Evolutionary conservation across 2,797 vertebrate genomes (phyloP).

Genomic region (Diceros bicornis): DNA sequence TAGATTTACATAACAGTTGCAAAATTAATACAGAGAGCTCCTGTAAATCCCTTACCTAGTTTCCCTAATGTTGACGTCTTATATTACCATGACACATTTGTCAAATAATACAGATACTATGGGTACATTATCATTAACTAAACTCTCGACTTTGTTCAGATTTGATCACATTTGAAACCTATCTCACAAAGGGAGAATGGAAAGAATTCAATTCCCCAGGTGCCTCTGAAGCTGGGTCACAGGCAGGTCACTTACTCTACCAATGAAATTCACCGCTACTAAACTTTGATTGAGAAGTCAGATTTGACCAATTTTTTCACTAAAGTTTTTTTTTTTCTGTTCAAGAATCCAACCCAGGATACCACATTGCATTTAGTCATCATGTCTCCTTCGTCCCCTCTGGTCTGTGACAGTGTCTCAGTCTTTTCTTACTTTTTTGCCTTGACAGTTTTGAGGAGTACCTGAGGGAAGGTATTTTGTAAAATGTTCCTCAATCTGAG

Average conservation of each 20-base stretch:
- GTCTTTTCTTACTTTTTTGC: not conserved
- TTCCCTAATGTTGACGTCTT: not conserved
- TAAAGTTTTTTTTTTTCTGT: not conserved
- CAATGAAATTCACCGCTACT: not conserved
- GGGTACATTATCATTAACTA: not conserved
- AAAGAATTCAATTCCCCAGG: not conserved
- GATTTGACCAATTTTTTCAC: not conserved
- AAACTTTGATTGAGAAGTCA: not conserved
- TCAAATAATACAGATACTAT: constrained; percentile 16
- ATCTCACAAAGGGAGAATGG: not conserved
- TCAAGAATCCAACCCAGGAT: not conserved
- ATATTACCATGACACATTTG: not conserved
- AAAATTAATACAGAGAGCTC: not conserved
- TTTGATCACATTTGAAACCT: not conserved
- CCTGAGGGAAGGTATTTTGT: not conserved
- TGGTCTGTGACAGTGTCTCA: not conserved
- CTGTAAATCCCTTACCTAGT: not conserved
- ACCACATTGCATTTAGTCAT: not conserved
- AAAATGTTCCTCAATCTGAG: not conserved
- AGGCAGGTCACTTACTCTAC: not conserved
- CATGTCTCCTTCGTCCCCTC: not conserved
- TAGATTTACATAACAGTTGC: not conserved
- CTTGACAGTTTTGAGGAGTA: not conserved
- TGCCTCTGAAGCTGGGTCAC: not conserved
- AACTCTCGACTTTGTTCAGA: not conserved